Evolutionary conservation across 2,888 invertebrate genomes (phyloP).

Genomic region (Ferrisia virgata): DNA sequence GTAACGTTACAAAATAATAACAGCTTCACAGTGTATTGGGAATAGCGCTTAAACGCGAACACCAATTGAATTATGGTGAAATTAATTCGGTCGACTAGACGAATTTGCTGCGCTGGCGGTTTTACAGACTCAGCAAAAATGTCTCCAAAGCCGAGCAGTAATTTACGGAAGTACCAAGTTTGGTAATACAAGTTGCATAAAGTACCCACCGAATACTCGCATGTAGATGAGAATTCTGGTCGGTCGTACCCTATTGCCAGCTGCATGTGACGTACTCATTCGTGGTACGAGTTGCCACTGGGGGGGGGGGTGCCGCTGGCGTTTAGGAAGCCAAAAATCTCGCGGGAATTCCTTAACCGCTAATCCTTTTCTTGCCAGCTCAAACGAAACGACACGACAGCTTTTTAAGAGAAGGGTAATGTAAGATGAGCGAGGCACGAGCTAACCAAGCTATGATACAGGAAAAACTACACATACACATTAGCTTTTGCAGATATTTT

Average conservation of each 20-base stretch:
- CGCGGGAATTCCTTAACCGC: background rate
- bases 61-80: too few relatives aligned
- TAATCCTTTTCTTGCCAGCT: background rate
- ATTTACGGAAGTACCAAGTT: too few relatives aligned
- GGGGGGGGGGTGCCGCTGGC: background rate
- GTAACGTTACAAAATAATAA: too few relatives aligned
- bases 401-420: background rate
- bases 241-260: background rate
- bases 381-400: background rate
- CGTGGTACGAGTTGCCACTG: background rate
- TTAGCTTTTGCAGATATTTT: background rate
- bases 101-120: too few relatives aligned
- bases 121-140: too few relatives aligned
- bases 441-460: background rate
- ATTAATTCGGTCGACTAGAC: too few relatives aligned
- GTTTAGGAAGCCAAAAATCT: background rate
- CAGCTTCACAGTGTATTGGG: too few relatives aligned
- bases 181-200: too few relatives aligned
- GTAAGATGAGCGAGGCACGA: background rate
- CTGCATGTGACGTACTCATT: background rate
- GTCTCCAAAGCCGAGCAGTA: too few relatives aligned
- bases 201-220: too few relatives aligned
- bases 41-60: too few relatives aligned
- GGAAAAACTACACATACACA: background rate
- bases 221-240: too few relatives aligned